Base-by-base conservation (phyloP, 2,888 invertebrate genomes). In the Drosophila maculinotata region DNA sequence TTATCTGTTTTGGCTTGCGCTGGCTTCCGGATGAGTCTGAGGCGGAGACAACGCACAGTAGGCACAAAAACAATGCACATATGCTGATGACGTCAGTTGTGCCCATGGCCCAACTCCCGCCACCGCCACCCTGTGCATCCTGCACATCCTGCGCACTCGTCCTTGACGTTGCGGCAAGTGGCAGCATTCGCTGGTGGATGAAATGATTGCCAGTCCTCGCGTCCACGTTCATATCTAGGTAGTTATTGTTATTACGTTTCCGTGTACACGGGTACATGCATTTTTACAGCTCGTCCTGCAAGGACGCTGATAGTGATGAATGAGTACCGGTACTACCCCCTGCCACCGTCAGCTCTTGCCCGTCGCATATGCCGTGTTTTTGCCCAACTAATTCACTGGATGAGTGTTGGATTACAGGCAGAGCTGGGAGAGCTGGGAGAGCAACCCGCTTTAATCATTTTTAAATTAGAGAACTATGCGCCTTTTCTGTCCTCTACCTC, bases 1-100 rank as follows among this genome's bases (percentile, higher is more conserved):
- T 91, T 91, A 90, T 90, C 90, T 90, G 60, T 90, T 87, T 87
- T 89, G 85, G 86, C 75, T 87, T 78, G 78, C 69, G 68, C 69
- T 70, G 75, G 69, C 71, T 68, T 66, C 69, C 48, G 62, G 42
- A 49, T 62, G 53, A 54, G 57, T n/a, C 12, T 20, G 28, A 31
- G 31, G 5, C 39, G 36, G 39, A 51, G 47, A 42, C 28, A n/a
- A n/a, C n/a, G n/a, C n/a, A n/a, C n/a, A n/a, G n/a, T n/a, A 12
- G 9, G 23, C 30, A 15, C 15, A 66, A 69, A 73, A 75, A 77
- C 81, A 80, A 63, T 70, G 79, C 87, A 78, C 82, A 88, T 87
- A 88, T 88, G 84, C 82, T 76, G 76, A 47, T 65, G 76, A 76
- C 74, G 76, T 72, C 77, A 74, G 58, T 8, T 7, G n/a, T n/a